phyloP scores from a whole-genome alignment of 1,140 invertebrate species.

The Caligus rogercresseyi region DNA sequence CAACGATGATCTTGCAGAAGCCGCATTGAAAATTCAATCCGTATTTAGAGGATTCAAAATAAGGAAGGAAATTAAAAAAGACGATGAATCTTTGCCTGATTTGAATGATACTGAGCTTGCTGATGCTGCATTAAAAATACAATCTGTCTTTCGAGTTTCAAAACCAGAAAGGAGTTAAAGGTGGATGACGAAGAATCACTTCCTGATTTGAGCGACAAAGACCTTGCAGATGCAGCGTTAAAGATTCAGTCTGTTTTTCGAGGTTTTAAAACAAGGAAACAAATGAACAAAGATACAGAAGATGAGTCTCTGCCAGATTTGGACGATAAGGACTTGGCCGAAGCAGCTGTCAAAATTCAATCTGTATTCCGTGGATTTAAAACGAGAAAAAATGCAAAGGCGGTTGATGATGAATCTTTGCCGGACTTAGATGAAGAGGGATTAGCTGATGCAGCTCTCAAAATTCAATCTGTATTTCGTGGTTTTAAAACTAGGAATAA shows the following conservation, averaged over 20 bases:
- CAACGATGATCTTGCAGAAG: not conserved
- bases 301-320: conserved; percentile 8
- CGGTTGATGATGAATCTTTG: not conserved
- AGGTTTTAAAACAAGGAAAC: conserved; percentile 6
- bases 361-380: conserved; percentile 12
- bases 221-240: not conserved
- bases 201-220: conserved; percentile 3
- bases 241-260: conserved; percentile 17
- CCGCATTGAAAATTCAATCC: conserved; percentile 14
- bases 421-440: conserved; percentile 1
- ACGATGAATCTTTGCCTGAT: conserved; percentile 6
- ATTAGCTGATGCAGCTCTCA: conserved; percentile 8
- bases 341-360: conserved; percentile 9
- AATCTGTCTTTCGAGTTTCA: conserved; percentile 12
- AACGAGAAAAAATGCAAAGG: not conserved
- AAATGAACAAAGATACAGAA: not conserved
- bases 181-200: not conserved
- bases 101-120: conserved; percentile 12
- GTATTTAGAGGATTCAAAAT: conserved; percentile 11
- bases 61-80: not conserved
- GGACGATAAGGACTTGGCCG: not conserved
- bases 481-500: conserved; percentile 10
- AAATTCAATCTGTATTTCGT: conserved; percentile 16
- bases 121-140: conserved; percentile 19
- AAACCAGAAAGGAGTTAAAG: conserved; percentile 6